A percentile compares a stretch with the other conserved stretches of the same genome.
Conservation (phyloP, 2,888 invertebrate genomes). For the Elegia similella region DNA sequence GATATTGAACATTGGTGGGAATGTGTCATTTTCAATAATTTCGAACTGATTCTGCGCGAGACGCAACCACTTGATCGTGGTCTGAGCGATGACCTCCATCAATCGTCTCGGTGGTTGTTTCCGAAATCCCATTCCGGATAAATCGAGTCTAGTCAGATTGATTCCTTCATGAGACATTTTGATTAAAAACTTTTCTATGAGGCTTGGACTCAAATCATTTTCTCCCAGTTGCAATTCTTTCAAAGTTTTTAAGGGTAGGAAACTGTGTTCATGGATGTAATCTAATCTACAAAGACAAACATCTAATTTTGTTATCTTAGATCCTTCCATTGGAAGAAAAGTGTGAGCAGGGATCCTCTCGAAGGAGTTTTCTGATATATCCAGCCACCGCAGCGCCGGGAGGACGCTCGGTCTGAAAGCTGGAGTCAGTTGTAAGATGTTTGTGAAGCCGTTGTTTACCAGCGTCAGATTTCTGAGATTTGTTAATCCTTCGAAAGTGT, state of each 20-base stretch:
- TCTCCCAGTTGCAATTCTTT: conserved; percentile 73
- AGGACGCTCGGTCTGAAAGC: conserved; percentile 64
- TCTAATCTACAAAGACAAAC: conserved; percentile 79
- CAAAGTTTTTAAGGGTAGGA: conserved; percentile 68
- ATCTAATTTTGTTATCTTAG: conserved; percentile 64
- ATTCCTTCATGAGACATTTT: conserved; percentile 55
- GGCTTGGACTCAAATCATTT: conserved; percentile 71
- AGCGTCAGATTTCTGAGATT: conserved; percentile 74
- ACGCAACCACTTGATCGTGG: conserved; percentile 70
- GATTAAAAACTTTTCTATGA: conserved; percentile 64
- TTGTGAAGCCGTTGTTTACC: conserved; percentile 79
- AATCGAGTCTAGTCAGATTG: conserved; percentile 66
- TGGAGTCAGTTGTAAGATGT: conserved; percentile 62
- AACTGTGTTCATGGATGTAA: conserved; percentile 72
- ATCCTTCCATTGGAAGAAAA: conserved; percentile 70
- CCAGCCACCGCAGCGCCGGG: conserved; percentile 68
- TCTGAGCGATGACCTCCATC: conserved; percentile 71
- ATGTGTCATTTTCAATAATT: conserved; percentile 67
- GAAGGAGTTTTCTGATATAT: conserved; percentile 79
- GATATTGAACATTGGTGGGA: conserved; percentile 80
- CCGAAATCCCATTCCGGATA: conserved; percentile 78
- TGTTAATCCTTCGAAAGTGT: conserved; percentile 73
- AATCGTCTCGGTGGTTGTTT: conserved; percentile 70
- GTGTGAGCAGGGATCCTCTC: conserved; percentile 60
- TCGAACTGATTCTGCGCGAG: conserved; percentile 82